Base-by-base conservation (phyloP, 2,888 invertebrate species). In the Heliconius ethilla region DNA sequence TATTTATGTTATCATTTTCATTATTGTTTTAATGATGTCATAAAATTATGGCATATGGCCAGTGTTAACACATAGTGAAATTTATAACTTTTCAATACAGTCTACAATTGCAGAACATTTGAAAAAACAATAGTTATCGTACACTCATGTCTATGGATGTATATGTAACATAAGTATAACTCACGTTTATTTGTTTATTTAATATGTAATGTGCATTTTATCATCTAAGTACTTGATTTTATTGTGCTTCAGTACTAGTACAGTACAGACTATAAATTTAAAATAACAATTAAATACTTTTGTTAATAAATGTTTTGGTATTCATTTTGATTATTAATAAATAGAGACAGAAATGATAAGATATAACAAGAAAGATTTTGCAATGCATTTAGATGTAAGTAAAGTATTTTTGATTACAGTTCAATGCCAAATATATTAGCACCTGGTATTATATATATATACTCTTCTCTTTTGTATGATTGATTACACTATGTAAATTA, bases 371-470 rank as follows among this genome's bases (percentile, higher is more conserved):
- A n/a, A n/a, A 59, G 13, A 29, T 63, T 11, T 63, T 25, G 25
- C 13, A 15, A 55, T 55, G n/a, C 9, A 59, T 78, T 75, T 29
- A 62, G 27, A 66, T 65, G 25, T 59, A 73, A 73, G 65, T 45
- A 29, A 72, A 18, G 13, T 51, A 65, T 75, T 80, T 78, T 75
- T 77, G 80, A 83, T 83, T 82, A 76, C 63, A 79, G 72, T 75
- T 84, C 86, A 85, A 85, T 84, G 86, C 79, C 85, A 84, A 76
- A 76, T 79, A 70, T 59, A 83, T 85, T 84, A 86, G 81, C 81
- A 81, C 29, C 78, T 81, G 82, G 40, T 40, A 69, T 69, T 82
- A 82, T 78, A n/a, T n/a, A n/a, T 73, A 3, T 25, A 62, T 37
- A 9, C 11, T 59, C 10, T 33, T n/a, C n/a, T 63, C 40, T 62